Evolutionary conservation across 2,888 invertebrate genomes (phyloP).

Genomic region (Scaptomyza flava): DNA sequence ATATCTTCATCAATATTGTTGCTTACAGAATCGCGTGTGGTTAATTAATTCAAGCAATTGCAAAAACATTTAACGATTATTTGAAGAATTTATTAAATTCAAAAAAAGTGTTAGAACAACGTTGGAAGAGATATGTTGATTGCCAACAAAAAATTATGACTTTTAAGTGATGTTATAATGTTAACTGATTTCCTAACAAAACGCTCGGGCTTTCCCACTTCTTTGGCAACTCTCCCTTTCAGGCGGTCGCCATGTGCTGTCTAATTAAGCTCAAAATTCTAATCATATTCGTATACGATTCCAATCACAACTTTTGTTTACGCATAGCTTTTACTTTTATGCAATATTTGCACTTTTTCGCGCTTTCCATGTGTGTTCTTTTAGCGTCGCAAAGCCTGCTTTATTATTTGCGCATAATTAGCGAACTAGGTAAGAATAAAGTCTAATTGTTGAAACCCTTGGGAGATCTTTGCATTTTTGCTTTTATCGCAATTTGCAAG

Average conservation of each 20-base stretch:
- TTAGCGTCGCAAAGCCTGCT: slow-evolving; percentile 38
- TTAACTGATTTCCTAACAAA: neutral
- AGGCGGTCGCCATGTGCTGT: slow-evolving; percentile 25
- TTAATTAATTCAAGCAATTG: too few relatives aligned
- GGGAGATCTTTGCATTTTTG: slow-evolving; percentile 32
- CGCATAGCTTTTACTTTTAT: slow-evolving; percentile 43
- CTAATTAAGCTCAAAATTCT: slow-evolving; percentile 56
- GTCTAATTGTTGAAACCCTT: slow-evolving; percentile 44
- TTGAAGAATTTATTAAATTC: too few relatives aligned
- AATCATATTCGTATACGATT: slow-evolving; percentile 29
- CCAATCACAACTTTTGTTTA: slow-evolving; percentile 41
- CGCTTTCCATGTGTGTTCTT: slow-evolving; percentile 26
- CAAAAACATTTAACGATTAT: too few relatives aligned
- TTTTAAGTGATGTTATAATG: too few relatives aligned
- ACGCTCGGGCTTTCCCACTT: slow-evolving; percentile 18
- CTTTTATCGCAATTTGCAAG: slow-evolving; percentile 42
- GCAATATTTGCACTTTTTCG: slow-evolving; percentile 60
- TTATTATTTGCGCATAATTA: slow-evolving; percentile 73
- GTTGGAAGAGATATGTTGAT: too few relatives aligned
- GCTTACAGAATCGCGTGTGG: too few relatives aligned
- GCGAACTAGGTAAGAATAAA: slow-evolving; percentile 59
- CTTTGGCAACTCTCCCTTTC: slow-evolving; percentile 42
- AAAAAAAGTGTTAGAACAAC: too few relatives aligned
- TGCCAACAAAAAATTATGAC: too few relatives aligned
- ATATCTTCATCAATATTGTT: too few relatives aligned